phyloP scores from a whole-genome alignment of 2,797 vertebrate species.

The Spondyliosoma cantharus region DNA sequence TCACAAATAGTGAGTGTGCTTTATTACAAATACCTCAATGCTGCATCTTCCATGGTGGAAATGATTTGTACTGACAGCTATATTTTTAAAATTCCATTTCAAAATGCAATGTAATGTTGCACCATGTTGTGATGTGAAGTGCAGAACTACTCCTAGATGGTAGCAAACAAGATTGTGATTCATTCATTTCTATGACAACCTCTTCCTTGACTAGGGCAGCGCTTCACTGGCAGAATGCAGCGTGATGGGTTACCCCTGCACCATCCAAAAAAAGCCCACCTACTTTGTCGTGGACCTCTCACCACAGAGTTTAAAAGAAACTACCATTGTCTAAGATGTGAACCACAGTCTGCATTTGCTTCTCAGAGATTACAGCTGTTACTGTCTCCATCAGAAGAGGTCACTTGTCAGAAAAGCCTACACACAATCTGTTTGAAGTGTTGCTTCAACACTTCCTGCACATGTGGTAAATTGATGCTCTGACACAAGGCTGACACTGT shows the following conservation, averaged over 20 bases:
- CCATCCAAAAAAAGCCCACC: background rate
- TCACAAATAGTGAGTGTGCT: no score
- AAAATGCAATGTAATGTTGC: background rate
- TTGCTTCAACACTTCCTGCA: background rate
- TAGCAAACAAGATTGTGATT: no score
- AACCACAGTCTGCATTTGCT: background rate
- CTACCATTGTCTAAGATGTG: background rate
- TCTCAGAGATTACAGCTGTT: background rate
- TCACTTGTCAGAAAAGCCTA: background rate
- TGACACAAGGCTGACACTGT: background rate
- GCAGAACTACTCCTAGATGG: no score
- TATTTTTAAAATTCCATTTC: background rate
- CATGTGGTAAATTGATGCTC: background rate
- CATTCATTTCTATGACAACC: no score
- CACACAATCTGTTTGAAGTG: background rate
- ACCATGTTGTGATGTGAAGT: background rate
- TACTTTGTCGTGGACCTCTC: background rate
- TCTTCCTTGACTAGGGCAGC: no score
- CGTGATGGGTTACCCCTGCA: background rate
- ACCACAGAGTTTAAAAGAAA: background rate
- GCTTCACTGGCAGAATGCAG: background rate
- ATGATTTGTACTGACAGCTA: background rate
- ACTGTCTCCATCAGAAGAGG: background rate
- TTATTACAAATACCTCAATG: background rate
- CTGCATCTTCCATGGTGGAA: background rate